Conservation (phyloP, 2,113 vertebrate species). For the Pampusana beccarii region DNA sequence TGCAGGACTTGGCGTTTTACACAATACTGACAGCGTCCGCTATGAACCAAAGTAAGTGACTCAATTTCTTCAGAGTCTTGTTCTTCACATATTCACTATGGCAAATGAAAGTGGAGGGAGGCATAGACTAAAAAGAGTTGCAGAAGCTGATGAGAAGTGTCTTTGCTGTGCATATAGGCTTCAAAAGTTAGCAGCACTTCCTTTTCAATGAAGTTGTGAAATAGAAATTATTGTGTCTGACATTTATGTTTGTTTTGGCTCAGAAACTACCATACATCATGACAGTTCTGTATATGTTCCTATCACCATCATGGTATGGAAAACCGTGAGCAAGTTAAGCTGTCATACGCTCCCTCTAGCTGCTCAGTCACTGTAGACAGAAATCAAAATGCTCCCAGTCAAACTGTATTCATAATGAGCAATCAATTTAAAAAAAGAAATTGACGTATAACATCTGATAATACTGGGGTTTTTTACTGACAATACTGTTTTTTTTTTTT, state of each 20-base stretch:
- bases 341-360: background rate
- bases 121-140: rapidly evolving
- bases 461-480: background rate
- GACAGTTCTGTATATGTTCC: background rate
- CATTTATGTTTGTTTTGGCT: background rate
- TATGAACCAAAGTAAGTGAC: constrained; percentile 88
- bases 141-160: background rate
- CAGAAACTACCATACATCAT: background rate
- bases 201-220: background rate
- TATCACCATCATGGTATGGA: background rate
- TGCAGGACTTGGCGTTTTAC: constrained; percentile 82
- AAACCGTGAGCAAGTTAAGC: background rate
- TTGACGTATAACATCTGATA: background rate
- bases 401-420: background rate
- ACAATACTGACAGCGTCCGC: constrained; percentile 71
- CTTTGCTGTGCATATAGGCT: background rate
- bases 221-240: rapidly evolving
- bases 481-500: background rate
- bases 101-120: background rate
- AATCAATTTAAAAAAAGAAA: background rate
- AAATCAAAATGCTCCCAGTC: background rate
- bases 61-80: background rate
- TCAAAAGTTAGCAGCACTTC: background rate
- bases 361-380: background rate
- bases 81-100: rapidly evolving